A percentile compares a stretch with the other conserved stretches of the same genome.
phyloP scores from a whole-genome alignment of 2,888 invertebrate species.

The Plusia festucae region DNA sequence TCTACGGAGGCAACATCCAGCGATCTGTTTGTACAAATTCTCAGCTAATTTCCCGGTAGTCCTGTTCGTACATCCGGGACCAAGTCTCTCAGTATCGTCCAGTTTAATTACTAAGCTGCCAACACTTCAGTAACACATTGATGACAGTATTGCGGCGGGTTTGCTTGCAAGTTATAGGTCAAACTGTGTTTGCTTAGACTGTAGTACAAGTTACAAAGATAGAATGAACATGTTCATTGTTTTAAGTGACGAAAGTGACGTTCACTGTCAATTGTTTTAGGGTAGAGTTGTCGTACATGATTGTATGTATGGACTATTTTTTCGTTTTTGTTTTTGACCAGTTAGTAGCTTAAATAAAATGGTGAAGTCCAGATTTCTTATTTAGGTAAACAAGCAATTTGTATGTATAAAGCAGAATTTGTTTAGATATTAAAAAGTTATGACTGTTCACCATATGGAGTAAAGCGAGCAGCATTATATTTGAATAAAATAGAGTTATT shows the following conservation, averaged over 20 bases:
- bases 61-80: slow-evolving; percentile 50
- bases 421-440: no score
- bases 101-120: slow-evolving; percentile 67
- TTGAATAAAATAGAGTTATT: no score
- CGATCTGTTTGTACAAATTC: slow-evolving; percentile 44
- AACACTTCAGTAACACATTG: slow-evolving; percentile 51
- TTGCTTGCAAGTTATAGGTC: slow-evolving; percentile 48
- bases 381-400: no score
- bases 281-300: neutral
- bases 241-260: slow-evolving; percentile 6
- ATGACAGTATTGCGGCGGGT: slow-evolving; percentile 36
- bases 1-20: slow-evolving; percentile 16
- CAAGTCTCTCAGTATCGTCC: slow-evolving; percentile 65
- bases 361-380: no score
- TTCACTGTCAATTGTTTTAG: neutral
- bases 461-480: no score
- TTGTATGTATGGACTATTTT: neutral
- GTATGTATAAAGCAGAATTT: no score
- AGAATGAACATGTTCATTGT: neutral
- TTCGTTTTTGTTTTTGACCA: no score
- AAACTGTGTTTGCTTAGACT: slow-evolving; percentile 22
- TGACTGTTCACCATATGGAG: no score
- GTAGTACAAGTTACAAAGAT: neutral
- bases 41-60: slow-evolving; percentile 44
- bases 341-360: no score